Evolutionary conservation across 2,888 invertebrate genomes (phyloP).

Genomic region (Eupithecia inturbata): DNA sequence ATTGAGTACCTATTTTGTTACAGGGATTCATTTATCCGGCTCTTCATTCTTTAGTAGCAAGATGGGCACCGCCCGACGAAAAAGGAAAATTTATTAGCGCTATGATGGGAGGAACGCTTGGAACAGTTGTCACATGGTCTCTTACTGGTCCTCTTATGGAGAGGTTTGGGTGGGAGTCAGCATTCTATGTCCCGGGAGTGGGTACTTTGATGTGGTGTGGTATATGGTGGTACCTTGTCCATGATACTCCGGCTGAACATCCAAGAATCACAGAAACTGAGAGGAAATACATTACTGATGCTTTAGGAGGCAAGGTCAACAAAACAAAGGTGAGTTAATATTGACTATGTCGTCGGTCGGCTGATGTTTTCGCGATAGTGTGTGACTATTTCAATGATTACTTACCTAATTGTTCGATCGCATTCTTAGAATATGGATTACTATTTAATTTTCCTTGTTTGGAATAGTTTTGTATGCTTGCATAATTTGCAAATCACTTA

Average conservation of each 20-base stretch:
- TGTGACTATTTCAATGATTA: constrained; percentile 48
- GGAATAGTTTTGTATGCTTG: constrained; percentile 26
- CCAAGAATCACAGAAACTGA: constrained; percentile 86
- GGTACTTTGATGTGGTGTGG: constrained; percentile 82
- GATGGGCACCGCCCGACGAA: constrained; percentile 90
- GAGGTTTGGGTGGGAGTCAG: constrained; percentile 86
- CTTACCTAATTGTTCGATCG: constrained; percentile 30
- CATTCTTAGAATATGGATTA: constrained; percentile 33
- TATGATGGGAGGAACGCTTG: constrained; percentile 89
- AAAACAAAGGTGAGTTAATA: constrained; percentile 81
- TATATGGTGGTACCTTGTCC: constrained; percentile 86
- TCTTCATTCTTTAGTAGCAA: constrained; percentile 86
- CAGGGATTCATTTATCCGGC: constrained; percentile 87
- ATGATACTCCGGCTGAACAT: constrained; percentile 86
- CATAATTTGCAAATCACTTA: constrained; percentile 35
- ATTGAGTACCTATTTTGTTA: constrained; percentile 42
- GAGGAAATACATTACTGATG: constrained; percentile 85
- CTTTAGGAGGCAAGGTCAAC: constrained; percentile 83
- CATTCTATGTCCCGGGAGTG: constrained; percentile 86
- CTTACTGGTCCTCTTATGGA: constrained; percentile 86
- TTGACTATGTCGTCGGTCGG: constrained; percentile 41
- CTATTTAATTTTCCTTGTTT: constrained; percentile 38
- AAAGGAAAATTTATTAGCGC: constrained; percentile 89
- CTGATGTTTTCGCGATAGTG: constrained; percentile 42
- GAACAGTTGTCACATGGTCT: constrained; percentile 88